These are phyloP conservation scores for Micromesistius poutassou DNA, from an alignment of 2,797 vertebrate genomes.

Conservation along the genomic window DNA sequence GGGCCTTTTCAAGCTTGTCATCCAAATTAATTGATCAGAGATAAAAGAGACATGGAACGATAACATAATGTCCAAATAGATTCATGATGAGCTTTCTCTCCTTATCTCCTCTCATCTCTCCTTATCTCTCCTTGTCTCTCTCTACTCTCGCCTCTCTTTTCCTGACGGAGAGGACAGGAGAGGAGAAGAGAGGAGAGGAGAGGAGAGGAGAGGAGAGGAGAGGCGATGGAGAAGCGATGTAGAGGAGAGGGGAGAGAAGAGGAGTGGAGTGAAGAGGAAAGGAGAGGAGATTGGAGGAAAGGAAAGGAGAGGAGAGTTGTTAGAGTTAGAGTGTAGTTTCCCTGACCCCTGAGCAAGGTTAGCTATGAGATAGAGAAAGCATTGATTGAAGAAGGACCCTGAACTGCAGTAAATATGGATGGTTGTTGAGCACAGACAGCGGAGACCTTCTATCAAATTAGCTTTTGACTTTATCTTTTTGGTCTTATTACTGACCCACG, in stretches of 20 bases:
- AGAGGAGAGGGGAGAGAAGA: neutral
- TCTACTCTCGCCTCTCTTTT: neutral
- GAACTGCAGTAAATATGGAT: neutral
- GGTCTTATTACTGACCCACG: neutral
- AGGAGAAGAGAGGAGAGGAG: no score
- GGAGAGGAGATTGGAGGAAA: no score
- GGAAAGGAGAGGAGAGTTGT: neutral
- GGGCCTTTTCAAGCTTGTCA: neutral
- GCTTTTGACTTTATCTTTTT: neutral
- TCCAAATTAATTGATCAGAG: neutral
- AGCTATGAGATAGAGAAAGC: neutral
- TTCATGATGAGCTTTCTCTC: neutral
- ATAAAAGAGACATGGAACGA: neutral
- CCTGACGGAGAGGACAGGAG: no score
- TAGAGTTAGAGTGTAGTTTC: no score
- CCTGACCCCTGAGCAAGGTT: neutral
- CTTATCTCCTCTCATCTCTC: neutral
- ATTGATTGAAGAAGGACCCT: neutral
- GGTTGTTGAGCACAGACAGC: neutral
- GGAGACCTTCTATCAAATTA: neutral
- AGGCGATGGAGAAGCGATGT: no score
- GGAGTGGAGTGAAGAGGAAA: neutral
- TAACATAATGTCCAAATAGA: neutral
- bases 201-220: no score
- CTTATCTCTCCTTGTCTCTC: neutral